Evolutionary conservation across 2,113 vertebrate species (phyloP).

Genomic region (Pan paniscus): DNA sequence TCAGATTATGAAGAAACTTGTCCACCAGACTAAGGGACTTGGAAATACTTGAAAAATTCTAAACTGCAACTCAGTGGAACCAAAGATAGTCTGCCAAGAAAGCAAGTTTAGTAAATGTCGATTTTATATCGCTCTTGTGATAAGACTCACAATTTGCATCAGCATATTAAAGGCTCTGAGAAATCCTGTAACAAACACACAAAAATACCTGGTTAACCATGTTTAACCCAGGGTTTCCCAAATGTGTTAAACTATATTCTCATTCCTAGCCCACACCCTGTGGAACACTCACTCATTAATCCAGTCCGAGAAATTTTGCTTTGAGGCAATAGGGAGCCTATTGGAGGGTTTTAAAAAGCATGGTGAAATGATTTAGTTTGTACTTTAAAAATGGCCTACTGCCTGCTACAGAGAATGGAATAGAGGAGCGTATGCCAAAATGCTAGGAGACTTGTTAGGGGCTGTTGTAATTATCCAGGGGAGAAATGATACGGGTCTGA

Average conservation of each 20-base stretch:
- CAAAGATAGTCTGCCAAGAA: not conserved
- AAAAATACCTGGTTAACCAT: not conserved
- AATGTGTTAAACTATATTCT: not conserved
- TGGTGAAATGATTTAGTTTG: constrained; percentile 6
- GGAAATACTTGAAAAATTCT: not conserved
- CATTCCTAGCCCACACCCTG: not conserved
- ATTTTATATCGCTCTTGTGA: not conserved
- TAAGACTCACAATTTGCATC: not conserved
- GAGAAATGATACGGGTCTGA: not conserved
- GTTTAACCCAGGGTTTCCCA: not conserved
- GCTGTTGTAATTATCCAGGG: not conserved
- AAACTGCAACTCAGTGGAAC: not conserved
- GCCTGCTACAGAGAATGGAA: constrained; percentile 33
- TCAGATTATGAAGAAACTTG: not conserved
- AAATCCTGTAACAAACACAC: not conserved
- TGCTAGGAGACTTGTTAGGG: constrained; percentile 13
- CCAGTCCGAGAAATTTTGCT: not conserved
- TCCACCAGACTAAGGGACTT: not conserved
- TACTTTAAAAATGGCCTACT: constrained; percentile 22
- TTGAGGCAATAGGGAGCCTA: not conserved
- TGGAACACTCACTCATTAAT: not conserved
- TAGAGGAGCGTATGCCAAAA: not conserved
- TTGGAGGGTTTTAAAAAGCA: not conserved
- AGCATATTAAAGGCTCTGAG: constrained; percentile 26
- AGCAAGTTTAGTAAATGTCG: not conserved